Percentiles rank a stretch among this genome's conserved stretches.
phyloP scores from a whole-genome alignment of 2,888 invertebrate species.

The Amphimallon solstitiale region DNA sequence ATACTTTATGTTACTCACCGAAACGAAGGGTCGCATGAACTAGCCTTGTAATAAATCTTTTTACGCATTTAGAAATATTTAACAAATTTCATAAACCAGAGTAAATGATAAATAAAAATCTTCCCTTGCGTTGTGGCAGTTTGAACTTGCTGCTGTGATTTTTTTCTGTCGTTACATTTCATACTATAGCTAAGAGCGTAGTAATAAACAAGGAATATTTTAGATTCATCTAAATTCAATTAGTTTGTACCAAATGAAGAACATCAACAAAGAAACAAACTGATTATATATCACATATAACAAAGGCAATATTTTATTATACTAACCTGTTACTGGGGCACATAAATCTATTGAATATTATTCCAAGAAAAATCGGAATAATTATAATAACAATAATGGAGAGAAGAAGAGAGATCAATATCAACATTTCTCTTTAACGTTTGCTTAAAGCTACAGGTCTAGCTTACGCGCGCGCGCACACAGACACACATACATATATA shows the following conservation, averaged over 20 bases:
- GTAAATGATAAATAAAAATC: no score
- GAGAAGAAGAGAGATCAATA: slow-evolving; percentile 26
- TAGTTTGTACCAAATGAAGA: background rate
- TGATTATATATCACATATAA: background rate
- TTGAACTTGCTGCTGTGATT: no score
- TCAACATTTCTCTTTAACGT: background rate
- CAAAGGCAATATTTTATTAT: background rate
- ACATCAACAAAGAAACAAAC: background rate
- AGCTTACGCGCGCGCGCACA: background rate
- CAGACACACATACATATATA: background rate
- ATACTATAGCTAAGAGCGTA: background rate
- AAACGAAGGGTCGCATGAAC: no score
- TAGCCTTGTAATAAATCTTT: no score
- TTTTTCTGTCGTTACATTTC: background rate
- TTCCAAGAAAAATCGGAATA: slow-evolving; percentile 32
- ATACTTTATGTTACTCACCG: no score
- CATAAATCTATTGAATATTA: background rate
- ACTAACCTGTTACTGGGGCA: background rate
- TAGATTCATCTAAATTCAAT: slow-evolving; percentile 10
- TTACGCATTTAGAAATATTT: no score
- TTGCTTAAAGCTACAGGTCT: no score
- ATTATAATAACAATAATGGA: slow-evolving; percentile 27
- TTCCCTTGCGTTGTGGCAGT: no score
- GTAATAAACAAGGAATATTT: slow-evolving; percentile 11
- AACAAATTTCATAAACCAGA: no score